phyloP scores from a whole-genome alignment of 2,113 vertebrate genomes.

The Smithornis capensis region DNA sequence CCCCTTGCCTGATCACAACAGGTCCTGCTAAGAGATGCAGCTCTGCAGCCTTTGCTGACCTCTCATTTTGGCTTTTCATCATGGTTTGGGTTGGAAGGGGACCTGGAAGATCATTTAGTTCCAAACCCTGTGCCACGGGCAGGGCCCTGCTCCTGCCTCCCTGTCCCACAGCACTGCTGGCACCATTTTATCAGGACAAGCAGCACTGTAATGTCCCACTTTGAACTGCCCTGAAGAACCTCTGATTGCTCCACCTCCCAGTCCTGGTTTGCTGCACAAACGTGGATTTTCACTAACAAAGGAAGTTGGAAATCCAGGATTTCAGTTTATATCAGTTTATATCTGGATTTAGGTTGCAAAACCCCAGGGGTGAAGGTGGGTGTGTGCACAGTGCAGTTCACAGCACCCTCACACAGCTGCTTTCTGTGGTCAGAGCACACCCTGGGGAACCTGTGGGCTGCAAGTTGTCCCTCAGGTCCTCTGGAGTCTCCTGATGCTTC shows the following conservation, averaged over 20 bases:
- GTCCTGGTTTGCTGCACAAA: background rate
- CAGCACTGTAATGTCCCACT: background rate
- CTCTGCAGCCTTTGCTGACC: background rate
- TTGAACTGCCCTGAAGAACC: background rate
- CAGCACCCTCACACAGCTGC: background rate
- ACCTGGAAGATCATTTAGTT: too few relatives aligned
- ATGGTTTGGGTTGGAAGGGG: background rate
- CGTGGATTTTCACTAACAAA: background rate
- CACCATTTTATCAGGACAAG: background rate
- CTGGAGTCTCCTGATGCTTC: background rate
- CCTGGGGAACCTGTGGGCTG: fast-evolving
- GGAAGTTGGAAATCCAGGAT: background rate
- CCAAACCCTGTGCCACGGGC: fast-evolving
- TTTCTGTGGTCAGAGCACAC: background rate
- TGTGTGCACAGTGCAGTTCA: background rate
- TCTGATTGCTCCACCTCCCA: background rate
- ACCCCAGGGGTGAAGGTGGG: fast-evolving
- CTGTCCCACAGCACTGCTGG: background rate
- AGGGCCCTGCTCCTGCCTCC: background rate
- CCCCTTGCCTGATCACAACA: background rate
- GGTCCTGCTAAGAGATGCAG: background rate
- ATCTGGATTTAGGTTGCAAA: background rate
- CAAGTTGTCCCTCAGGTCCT: background rate
- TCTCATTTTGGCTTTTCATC: background rate
- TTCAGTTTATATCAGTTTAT: background rate